Percentiles rank a stretch among this genome's conserved stretches.
phyloP scores from a whole-genome alignment of 1,140 invertebrate genomes.

The Cardiocondyla obscurior region DNA sequence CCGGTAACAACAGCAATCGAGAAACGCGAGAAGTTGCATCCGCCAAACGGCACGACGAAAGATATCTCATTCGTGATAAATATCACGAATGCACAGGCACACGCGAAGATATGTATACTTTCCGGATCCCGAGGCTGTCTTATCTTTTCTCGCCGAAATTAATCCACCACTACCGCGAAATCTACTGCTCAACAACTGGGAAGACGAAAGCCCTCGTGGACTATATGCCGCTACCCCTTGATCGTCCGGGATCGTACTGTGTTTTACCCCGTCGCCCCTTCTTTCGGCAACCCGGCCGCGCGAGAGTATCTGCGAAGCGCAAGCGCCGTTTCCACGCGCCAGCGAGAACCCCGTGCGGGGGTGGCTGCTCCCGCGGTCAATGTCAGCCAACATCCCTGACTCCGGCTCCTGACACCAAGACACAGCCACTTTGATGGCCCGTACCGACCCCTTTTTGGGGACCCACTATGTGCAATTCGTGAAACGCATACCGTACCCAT shows the following conservation, averaged over 20 bases:
- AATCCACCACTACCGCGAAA: conserved; percentile 49
- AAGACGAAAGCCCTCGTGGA: conserved; percentile 38
- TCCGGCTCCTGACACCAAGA: conserved; percentile 73
- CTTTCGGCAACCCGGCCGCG: conserved; percentile 64
- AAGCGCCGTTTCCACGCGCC: conserved; percentile 75
- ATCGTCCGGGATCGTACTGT: conserved; percentile 79
- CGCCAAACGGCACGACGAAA: not conserved
- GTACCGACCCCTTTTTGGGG: conserved; percentile 60
- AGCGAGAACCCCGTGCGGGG: conserved; percentile 71
- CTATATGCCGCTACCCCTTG: conserved; percentile 71
- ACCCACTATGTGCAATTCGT: conserved; percentile 1
- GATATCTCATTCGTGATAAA: not conserved
- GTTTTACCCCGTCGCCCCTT: conserved; percentile 74
- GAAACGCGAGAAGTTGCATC: conserved; percentile 6
- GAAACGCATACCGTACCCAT: not conserved
- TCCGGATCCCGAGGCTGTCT: not conserved
- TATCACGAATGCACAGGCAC: conserved; percentile 9
- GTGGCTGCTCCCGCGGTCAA: conserved; percentile 78
- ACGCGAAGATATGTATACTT: conserved; percentile 37
- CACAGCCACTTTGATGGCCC: conserved; percentile 64
- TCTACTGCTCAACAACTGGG: not conserved
- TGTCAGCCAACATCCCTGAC: conserved; percentile 79
- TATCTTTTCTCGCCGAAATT: not conserved
- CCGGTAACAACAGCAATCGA: conserved; percentile 12
- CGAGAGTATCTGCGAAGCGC: conserved; percentile 65